Percentiles rank a stretch among this genome's conserved stretches.
Evolutionary conservation across 2,113 vertebrate species (phyloP).

Genomic region (Elephantulus edwardii): DNA sequence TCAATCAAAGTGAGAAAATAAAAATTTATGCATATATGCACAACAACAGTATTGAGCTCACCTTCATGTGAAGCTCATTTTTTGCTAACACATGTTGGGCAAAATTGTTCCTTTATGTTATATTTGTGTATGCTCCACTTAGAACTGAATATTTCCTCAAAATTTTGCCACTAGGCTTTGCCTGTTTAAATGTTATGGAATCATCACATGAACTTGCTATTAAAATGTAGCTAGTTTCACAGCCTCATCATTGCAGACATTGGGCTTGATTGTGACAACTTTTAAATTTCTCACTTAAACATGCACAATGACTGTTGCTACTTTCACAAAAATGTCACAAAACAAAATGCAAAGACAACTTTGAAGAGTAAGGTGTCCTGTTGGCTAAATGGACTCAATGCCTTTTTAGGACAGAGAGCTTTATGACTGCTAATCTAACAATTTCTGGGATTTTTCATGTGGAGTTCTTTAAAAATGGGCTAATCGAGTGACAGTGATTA

Average conservation of each 20-base stretch:
- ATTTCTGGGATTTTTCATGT: neutral
- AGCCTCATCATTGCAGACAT: neutral
- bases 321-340: neutral
- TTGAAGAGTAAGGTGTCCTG: neutral
- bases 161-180: slow-evolving; percentile 30
- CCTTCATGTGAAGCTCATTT: neutral
- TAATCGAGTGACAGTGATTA: neutral
- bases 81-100: neutral
- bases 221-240: neutral
- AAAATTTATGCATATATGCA: neutral
- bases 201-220: neutral
- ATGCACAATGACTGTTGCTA: neutral
- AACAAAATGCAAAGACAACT: neutral
- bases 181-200: neutral
- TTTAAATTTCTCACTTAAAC: neutral
- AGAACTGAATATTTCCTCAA: neutral
- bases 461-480: neutral
- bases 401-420: neutral
- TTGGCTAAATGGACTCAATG: neutral
- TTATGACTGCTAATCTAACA: neutral
- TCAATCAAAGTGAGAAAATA: slow-evolving; percentile 41
- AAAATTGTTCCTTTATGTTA: neutral
- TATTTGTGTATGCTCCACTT: neutral
- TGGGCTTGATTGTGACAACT: neutral
- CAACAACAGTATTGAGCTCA: neutral